phyloP scores from a whole-genome alignment of 2,888 invertebrate genomes.

The Lasius platythorax region DNA sequence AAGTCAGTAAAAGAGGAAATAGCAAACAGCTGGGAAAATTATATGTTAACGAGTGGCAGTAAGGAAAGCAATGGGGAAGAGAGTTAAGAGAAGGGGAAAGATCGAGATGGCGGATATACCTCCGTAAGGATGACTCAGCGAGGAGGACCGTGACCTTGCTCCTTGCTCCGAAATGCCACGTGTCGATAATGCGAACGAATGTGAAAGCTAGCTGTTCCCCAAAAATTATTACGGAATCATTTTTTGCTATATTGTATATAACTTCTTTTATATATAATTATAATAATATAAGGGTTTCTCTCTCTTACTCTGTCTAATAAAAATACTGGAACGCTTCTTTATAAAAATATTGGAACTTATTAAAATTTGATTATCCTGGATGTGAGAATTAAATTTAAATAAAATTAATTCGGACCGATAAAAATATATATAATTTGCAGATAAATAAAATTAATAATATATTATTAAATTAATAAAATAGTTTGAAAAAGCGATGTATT shows the following conservation, averaged over 20 bases:
- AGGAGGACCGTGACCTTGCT: constrained; percentile 74
- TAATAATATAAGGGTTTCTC: neutral
- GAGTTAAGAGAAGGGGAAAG: constrained; percentile 60
- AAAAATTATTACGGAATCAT: constrained; percentile 8
- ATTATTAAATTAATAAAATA: neutral
- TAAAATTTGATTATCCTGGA: neutral
- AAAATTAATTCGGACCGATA: neutral
- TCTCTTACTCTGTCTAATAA: neutral
- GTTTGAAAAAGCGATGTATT: neutral
- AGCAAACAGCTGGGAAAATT: constrained; percentile 71
- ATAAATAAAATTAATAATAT: neutral
- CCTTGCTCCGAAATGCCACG: constrained; percentile 66
- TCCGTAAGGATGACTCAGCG: constrained; percentile 67
- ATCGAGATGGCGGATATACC: constrained; percentile 68
- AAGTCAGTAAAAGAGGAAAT: constrained; percentile 52
- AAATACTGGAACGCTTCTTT: neutral
- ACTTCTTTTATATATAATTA: neutral
- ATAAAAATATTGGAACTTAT: neutral
- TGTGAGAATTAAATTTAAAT: neutral
- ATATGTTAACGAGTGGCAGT: constrained; percentile 51
- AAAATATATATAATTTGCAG: neutral
- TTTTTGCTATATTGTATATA: neutral
- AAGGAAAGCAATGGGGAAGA: constrained; percentile 55
- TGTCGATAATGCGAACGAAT: constrained; percentile 60
- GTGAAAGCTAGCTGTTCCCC: neutral